phyloP scores from a whole-genome alignment of 2,888 invertebrate species.

The Neuroscelio doddi region DNA sequence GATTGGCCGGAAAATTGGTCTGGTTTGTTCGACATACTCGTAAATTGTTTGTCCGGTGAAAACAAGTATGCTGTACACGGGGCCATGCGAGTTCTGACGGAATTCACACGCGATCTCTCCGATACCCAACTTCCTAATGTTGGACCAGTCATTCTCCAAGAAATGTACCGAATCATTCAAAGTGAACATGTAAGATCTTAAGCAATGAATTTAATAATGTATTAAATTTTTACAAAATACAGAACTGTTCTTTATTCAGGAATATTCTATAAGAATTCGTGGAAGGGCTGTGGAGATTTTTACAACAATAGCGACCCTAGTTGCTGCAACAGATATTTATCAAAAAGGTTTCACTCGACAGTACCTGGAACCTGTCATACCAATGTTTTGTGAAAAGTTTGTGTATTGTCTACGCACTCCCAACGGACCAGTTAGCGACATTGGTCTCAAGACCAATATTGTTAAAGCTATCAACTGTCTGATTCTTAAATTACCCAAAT shows the following conservation, averaged over 20 bases:
- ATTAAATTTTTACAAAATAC: neutral
- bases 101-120: constrained; percentile 79
- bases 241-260: constrained; percentile 66
- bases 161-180: constrained; percentile 80
- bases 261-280: constrained; percentile 76
- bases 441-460: constrained; percentile 78
- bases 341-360: constrained; percentile 76
- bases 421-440: constrained; percentile 74
- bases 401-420: constrained; percentile 75
- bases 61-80: constrained; percentile 78
- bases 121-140: constrained; percentile 79
- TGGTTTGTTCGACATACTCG: constrained; percentile 79
- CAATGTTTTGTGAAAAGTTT: constrained; percentile 79
- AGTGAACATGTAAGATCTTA: constrained; percentile 74
- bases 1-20: constrained; percentile 85
- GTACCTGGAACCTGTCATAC: constrained; percentile 79
- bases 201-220: neutral
- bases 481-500: constrained; percentile 77
- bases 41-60: constrained; percentile 77
- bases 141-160: constrained; percentile 80
- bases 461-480: constrained; percentile 78
- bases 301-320: constrained; percentile 76
- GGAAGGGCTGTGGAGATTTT: constrained; percentile 80
- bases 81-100: constrained; percentile 81
- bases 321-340: constrained; percentile 73